Percentiles rank a stretch among this genome's conserved stretches.
phyloP scores from a whole-genome alignment of 2,113 vertebrate genomes.

The Platysteira castanea region DNA sequence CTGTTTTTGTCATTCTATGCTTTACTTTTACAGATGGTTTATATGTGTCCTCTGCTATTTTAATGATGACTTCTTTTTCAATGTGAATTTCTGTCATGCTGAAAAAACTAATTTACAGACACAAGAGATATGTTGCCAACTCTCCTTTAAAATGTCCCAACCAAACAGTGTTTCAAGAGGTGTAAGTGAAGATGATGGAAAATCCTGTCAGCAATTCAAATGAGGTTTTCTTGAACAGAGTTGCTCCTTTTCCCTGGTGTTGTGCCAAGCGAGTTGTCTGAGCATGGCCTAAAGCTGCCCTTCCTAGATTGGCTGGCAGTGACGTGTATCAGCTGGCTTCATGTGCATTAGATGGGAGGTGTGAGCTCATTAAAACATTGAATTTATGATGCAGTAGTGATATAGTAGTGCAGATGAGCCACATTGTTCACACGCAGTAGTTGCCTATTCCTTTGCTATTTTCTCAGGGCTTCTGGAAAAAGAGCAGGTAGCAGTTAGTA shows the following conservation, averaged over 20 bases:
- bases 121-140: not conserved
- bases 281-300: not conserved
- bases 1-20: not conserved
- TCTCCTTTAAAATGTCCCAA: not conserved
- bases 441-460: not conserved
- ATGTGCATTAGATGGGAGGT: not conserved
- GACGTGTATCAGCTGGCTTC: not conserved
- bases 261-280: not conserved
- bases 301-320: not conserved
- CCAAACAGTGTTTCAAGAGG: not conserved
- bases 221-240: not conserved
- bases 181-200: not conserved
- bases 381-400: not conserved
- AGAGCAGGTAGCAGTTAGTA: not conserved
- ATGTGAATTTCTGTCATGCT: not conserved
- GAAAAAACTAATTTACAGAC: not conserved
- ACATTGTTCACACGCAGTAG: rapidly evolving
- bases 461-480: slow-evolving; percentile 6
- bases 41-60: not conserved
- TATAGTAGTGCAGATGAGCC: not conserved
- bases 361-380: not conserved
- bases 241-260: not conserved
- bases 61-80: not conserved
- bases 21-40: not conserved
- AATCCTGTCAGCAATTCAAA: not conserved